phyloP scores from a whole-genome alignment of 2,113 vertebrate species.

The Aepyceros melampus region DNA sequence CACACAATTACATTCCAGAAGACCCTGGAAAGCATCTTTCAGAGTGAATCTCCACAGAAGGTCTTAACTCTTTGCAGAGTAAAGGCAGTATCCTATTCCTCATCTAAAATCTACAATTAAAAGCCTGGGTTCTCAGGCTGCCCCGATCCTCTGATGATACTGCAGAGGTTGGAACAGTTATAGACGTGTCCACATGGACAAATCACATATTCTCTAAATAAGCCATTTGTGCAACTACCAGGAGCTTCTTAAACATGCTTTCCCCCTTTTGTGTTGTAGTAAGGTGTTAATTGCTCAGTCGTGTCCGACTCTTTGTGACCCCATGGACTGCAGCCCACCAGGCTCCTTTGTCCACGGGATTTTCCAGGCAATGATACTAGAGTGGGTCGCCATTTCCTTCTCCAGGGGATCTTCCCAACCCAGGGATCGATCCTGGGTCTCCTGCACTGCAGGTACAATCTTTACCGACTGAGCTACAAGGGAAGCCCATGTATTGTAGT shows the following conservation, averaged over 20 bases:
- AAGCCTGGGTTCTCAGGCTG: rapidly evolving
- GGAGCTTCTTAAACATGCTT: not conserved
- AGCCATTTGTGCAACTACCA: not conserved
- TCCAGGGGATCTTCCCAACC: not conserved
- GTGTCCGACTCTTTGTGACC: not conserved
- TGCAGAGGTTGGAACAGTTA: too few relatives aligned
- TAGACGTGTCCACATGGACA: rapidly evolving
- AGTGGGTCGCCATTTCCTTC: not conserved
- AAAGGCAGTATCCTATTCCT: not conserved
- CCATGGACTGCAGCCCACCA: not conserved
- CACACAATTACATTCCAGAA: not conserved
- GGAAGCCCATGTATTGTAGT: not conserved
- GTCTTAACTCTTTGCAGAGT: not conserved
- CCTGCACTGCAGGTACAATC: not conserved
- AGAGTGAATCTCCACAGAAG: not conserved
- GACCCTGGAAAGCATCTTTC: not conserved
- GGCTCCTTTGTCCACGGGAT: not conserved
- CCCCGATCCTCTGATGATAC: not conserved
- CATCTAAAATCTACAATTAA: not conserved
- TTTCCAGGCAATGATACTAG: not conserved
- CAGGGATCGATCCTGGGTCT: not conserved
- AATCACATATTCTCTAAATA: not conserved
- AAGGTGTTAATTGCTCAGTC: not conserved
- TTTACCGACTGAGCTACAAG: not conserved
- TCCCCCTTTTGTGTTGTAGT: not conserved